Percentiles rank a stretch among this genome's conserved stretches.
Evolutionary conservation across 2,113 vertebrate genomes (phyloP).

Genomic region (Mixornis gularis): DNA sequence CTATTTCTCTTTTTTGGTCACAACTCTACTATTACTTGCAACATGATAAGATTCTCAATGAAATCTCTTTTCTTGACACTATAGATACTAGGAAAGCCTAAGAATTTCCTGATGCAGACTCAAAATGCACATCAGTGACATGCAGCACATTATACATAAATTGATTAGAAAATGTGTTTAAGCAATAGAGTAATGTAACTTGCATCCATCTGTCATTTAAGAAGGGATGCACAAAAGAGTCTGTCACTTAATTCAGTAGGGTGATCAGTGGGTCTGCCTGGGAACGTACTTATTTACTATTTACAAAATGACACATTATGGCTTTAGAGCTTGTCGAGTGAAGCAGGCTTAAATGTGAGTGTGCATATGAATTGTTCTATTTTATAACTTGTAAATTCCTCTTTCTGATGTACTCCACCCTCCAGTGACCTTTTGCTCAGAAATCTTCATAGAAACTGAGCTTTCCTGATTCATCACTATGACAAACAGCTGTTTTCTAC

Average conservation of each 20-base stretch:
- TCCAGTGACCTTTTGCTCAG: neutral
- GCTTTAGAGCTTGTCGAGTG: slow-evolving; percentile 2
- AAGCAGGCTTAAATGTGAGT: slow-evolving; percentile 10
- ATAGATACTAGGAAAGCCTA: neutral
- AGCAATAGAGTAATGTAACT: neutral
- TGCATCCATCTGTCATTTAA: slow-evolving; percentile 14
- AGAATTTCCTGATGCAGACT: neutral
- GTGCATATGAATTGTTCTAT: neutral
- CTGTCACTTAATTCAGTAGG: slow-evolving; percentile 35
- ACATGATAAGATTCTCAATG: neutral
- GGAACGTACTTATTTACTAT: neutral
- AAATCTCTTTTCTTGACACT: neutral
- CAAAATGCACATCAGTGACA: neutral
- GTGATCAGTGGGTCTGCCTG: slow-evolving; percentile 31
- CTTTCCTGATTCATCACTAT: neutral
- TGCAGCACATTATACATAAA: neutral
- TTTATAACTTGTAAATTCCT: slow-evolving; percentile 8
- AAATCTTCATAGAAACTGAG: neutral
- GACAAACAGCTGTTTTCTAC: neutral
- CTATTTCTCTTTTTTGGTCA: neutral
- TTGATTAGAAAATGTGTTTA: neutral
- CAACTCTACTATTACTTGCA: neutral
- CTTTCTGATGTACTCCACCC: neutral
- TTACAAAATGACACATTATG: neutral
- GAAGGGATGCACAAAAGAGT: slow-evolving; percentile 32